Percentiles rank a stretch among this genome's conserved stretches.
Conservation (phyloP, 2,797 vertebrate genomes). For the Ctenopoma multispine region DNA sequence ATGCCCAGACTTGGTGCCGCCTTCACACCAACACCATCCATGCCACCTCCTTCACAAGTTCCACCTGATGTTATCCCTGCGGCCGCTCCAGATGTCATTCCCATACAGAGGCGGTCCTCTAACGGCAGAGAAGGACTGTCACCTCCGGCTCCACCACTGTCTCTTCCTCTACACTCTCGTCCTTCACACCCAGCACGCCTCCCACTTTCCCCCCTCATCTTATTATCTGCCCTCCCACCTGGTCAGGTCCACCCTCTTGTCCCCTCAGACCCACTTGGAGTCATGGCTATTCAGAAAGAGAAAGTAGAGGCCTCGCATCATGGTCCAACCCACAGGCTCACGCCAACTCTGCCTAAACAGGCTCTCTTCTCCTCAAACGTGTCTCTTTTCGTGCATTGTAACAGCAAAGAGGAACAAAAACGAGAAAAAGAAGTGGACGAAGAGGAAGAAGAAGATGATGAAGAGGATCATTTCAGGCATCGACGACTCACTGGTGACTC, state of each 20-base stretch:
- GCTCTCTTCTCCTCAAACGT: conserved; percentile 74
- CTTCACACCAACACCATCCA: conserved; percentile 29
- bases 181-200: conserved; percentile 51
- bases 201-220: conserved; percentile 69
- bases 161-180: conserved; percentile 63
- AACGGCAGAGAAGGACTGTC: conserved; percentile 37
- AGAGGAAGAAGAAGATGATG: conserved; percentile 72
- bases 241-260: conserved; percentile 55
- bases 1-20: conserved; percentile 23
- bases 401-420: conserved; percentile 55
- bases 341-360: conserved; percentile 64
- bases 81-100: conserved; percentile 59
- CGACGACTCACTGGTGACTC: conserved; percentile 91
- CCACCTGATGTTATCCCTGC: conserved; percentile 66
- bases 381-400: conserved; percentile 65
- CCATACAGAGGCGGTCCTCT: conserved; percentile 52
- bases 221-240: conserved; percentile 64
- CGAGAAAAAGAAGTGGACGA: conserved; percentile 66
- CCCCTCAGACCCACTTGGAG: conserved; percentile 67
- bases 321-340: conserved; percentile 9
- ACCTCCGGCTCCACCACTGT: conserved; percentile 38
- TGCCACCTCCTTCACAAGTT: conserved; percentile 30
- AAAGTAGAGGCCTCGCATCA: conserved; percentile 27
- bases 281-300: conserved; percentile 29
- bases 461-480: conserved; percentile 83